These are phyloP conservation scores for Sinosuthora webbiana DNA, from an alignment of 2,113 vertebrate species.

Conservation along the genomic window DNA sequence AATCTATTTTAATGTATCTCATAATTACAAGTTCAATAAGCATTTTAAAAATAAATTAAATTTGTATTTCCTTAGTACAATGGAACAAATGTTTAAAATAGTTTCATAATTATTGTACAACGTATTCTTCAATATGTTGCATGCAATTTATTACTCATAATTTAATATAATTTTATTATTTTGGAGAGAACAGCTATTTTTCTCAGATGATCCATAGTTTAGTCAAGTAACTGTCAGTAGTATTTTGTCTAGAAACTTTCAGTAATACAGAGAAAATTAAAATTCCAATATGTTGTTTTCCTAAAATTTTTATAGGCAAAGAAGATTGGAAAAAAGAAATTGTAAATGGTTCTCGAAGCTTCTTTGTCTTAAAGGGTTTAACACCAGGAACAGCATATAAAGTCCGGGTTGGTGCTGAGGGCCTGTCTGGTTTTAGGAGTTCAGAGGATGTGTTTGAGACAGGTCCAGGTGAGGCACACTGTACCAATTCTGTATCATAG, in stretches of 20 bases:
- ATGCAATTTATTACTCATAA: conserved; percentile 26
- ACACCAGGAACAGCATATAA: conserved; percentile 91
- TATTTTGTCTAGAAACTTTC: conserved; percentile 56
- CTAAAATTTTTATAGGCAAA: conserved; percentile 85
- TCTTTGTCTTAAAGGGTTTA: conserved; percentile 90
- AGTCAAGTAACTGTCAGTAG: conserved; percentile 20
- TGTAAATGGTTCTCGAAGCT: conserved; percentile 90
- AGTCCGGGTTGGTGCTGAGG: conserved; percentile 89
- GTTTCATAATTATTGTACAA: not conserved
- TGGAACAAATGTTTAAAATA: conserved; percentile 61
- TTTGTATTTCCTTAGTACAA: not conserved
- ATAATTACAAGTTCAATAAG: not conserved
- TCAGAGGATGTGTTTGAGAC: conserved; percentile 89
- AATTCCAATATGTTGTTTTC: conserved; percentile 77
- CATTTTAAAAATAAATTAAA: not conserved
- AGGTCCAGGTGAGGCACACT: conserved; percentile 90
- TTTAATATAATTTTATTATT: not conserved
- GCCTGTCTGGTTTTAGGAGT: conserved; percentile 81
- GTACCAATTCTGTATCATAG: conserved; percentile 4
- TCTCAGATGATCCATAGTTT: conserved; percentile 29
- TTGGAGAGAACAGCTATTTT: not conserved
- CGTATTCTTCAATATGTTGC: conserved; percentile 11
- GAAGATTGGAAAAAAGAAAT: conserved; percentile 91
- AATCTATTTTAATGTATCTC: not conserved
- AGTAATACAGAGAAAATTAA: conserved; percentile 52